A percentile compares a stretch with the other conserved stretches of the same genome.
Conservation (phyloP, 2,888 invertebrate genomes). For the Auanema sp. region DNA sequence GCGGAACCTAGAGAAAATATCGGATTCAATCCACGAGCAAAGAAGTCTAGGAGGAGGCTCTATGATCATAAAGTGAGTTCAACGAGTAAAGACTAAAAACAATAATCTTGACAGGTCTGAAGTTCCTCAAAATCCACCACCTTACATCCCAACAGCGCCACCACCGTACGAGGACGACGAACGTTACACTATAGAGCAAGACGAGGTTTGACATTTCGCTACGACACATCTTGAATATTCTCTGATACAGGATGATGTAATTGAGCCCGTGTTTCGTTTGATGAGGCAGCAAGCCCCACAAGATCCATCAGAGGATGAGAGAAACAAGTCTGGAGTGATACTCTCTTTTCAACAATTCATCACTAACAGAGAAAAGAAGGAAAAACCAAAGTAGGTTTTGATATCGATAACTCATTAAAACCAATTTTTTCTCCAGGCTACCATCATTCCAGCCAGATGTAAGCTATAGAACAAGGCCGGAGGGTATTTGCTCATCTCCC, state of each 20-base stretch:
- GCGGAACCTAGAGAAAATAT: conserved; percentile 59
- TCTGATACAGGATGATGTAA: conserved; percentile 33
- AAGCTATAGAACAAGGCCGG: conserved; percentile 33
- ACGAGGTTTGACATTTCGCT: neutral
- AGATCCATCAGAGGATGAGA: conserved; percentile 21
- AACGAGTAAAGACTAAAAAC: neutral
- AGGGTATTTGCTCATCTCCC: conserved; percentile 26
- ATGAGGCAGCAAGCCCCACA: conserved; percentile 41
- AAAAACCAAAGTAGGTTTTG: neutral
- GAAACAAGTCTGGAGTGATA: conserved; percentile 51
- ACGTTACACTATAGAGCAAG: conserved; percentile 40
- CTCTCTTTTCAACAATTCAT: conserved; percentile 57
- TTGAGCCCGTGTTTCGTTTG: conserved; percentile 40
- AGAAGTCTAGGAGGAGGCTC: conserved; percentile 36
- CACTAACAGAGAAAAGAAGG: conserved; percentile 26
- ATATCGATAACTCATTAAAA: no score
- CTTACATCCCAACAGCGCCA: conserved; percentile 49
- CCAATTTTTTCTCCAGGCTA: conserved; percentile 17
- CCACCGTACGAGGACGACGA: conserved; percentile 47
- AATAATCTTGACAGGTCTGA: conserved; percentile 6
- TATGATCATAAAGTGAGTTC: neutral
- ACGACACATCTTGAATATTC: neutral
- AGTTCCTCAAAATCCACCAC: conserved; percentile 41
- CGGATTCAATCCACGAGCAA: conserved; percentile 61
- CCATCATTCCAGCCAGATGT: conserved; percentile 26